Percentiles rank a stretch among this genome's conserved stretches.
These are phyloP conservation scores for Amblyornis subalaris DNA, from an alignment of 2,113 vertebrate genomes.

Conservation along the genomic window DNA sequence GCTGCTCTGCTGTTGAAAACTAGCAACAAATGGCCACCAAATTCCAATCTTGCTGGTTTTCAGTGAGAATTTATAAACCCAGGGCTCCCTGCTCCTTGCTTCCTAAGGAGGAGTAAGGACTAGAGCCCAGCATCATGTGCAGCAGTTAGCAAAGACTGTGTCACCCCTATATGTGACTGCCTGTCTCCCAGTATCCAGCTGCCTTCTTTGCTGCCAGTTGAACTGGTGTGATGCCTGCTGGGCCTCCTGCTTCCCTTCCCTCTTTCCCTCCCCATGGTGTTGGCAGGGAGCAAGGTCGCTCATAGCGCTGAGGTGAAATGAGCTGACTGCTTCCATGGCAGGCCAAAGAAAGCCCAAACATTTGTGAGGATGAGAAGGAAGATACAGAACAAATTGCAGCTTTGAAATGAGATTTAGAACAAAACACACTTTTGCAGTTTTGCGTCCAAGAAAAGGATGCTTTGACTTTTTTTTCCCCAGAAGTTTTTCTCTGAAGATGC, in stretches of 20 bases:
- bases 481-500: background rate
- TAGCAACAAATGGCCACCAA: background rate
- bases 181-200: background rate
- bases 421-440: background rate
- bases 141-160: background rate
- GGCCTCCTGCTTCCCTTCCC: background rate
- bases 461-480: background rate
- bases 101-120: background rate
- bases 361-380: rapidly evolving
- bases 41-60: background rate
- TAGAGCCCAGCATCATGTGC: background rate
- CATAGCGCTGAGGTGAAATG: background rate
- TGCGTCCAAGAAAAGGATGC: background rate
- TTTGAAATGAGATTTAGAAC: background rate
- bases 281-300: rapidly evolving
- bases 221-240: background rate
- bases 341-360: background rate
- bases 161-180: background rate
- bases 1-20: background rate
- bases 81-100: background rate
- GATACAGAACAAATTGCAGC: background rate
- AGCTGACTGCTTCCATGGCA: background rate
- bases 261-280: rapidly evolving
- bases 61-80: background rate
- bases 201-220: background rate